A percentile compares a stretch with the other conserved stretches of the same genome.
Conservation (phyloP, 2,888 invertebrate species). For the Asteroscopus sphinx region DNA sequence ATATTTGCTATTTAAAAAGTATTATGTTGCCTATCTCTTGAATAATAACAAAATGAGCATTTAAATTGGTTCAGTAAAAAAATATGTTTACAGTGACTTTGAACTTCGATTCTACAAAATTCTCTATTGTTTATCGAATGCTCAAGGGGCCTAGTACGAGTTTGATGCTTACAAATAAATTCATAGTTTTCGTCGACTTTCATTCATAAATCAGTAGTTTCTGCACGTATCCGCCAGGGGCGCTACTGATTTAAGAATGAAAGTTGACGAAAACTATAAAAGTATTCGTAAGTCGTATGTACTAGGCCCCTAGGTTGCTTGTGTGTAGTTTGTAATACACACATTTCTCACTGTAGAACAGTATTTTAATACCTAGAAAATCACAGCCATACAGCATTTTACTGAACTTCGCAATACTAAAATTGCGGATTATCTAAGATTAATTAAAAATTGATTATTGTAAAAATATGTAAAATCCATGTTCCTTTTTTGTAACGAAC, state of each 20-base stretch:
- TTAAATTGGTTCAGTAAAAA: background rate
- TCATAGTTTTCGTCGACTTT: too few relatives aligned
- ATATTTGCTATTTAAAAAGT: conserved; percentile 6
- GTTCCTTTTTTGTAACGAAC: background rate
- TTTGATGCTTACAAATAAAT: too few relatives aligned
- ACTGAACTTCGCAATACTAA: background rate
- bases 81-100: conserved; percentile 1
- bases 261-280: too few relatives aligned
- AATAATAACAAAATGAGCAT: background rate
- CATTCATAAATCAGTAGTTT: too few relatives aligned
- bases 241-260: too few relatives aligned
- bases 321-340: background rate
- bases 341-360: background rate
- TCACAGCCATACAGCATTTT: background rate
- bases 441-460: background rate
- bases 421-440: background rate
- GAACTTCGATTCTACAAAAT: conserved; percentile 7
- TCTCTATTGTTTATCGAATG: background rate
- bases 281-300: too few relatives aligned
- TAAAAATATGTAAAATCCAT: background rate
- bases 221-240: too few relatives aligned
- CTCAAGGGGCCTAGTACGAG: too few relatives aligned
- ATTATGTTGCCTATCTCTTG: conserved; percentile 17
- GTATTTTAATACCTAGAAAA: background rate
- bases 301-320: background rate